Conservation (phyloP, 2,888 invertebrate species). For the Rhabditophanes sp. region DNA sequence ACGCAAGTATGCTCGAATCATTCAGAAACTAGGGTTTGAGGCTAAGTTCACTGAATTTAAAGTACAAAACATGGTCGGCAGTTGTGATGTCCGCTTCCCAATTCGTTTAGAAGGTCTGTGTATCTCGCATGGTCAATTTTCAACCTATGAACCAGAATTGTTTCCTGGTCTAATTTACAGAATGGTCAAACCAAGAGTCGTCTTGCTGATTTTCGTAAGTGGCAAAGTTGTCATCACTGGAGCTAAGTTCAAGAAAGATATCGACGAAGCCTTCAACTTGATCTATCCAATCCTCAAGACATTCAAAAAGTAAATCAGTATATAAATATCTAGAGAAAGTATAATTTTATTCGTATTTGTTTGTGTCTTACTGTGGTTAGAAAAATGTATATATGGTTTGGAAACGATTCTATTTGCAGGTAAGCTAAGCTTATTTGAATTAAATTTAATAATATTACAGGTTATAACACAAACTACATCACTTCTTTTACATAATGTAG, state of each 20-base stretch:
- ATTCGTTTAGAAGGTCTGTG: constrained; percentile 62
- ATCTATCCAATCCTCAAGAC: constrained; percentile 84
- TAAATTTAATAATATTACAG: too few relatives aligned
- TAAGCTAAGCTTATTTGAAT: too few relatives aligned
- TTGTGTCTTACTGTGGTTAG: too few relatives aligned
- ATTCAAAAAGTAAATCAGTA: constrained; percentile 61
- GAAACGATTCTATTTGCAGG: too few relatives aligned
- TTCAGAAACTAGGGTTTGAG: constrained; percentile 62
- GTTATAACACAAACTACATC: too few relatives aligned
- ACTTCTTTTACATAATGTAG: too few relatives aligned
- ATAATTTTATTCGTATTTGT: too few relatives aligned
- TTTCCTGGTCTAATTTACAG: constrained; percentile 63
- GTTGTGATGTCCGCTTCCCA: constrained; percentile 68
- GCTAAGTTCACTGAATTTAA: constrained; percentile 42
- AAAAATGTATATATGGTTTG: too few relatives aligned
- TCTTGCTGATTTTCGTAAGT: constrained; percentile 58
- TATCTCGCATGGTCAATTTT: constrained; percentile 62
- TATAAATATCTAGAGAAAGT: too few relatives aligned
- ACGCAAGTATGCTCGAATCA: constrained; percentile 62
- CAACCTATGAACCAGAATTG: constrained; percentile 82
- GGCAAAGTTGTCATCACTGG: constrained; percentile 68
- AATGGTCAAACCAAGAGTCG: constrained; percentile 83
- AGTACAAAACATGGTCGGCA: constrained; percentile 65
- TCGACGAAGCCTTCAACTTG: constrained; percentile 74
- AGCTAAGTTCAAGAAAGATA: constrained; percentile 71